phyloP scores from a whole-genome alignment of 35 echinoderm and acorn worm genomes.

The Eucidaris tribuloides region DNA sequence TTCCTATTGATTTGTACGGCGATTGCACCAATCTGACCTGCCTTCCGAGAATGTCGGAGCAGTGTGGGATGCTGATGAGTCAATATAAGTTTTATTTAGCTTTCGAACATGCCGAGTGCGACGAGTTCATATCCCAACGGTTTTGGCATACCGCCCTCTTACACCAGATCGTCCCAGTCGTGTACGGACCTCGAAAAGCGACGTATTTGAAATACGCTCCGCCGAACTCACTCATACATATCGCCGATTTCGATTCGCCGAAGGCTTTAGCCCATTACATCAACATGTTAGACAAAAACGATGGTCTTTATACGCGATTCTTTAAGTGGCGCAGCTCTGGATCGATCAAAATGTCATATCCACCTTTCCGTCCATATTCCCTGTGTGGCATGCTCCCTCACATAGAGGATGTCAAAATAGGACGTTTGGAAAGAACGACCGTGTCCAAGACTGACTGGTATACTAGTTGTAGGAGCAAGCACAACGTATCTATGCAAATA shows the following conservation, averaged over 20 bases:
- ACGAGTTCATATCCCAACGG: constrained; percentile 73
- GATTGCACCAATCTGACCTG: constrained; percentile 83
- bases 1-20: constrained; percentile 67
- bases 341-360: constrained; percentile 37
- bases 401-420: constrained; percentile 25
- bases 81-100: constrained; percentile 88
- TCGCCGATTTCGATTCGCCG: constrained; percentile 58
- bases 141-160: constrained; percentile 72
- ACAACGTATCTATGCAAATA: not conserved
- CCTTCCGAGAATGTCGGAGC: constrained; percentile 58
- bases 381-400: constrained; percentile 63
- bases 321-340: constrained; percentile 74
- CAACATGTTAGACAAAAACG: constrained; percentile 48
- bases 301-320: constrained; percentile 48
- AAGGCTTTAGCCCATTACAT: constrained; percentile 67
- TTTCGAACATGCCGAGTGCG: constrained; percentile 82
- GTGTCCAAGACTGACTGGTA: constrained; percentile 61
- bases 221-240: constrained; percentile 74
- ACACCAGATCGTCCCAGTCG: constrained; percentile 64
- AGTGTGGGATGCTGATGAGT: constrained; percentile 69
- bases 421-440: not conserved
- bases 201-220: constrained; percentile 61
- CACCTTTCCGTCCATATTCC: constrained; percentile 34
- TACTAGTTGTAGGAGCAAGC: constrained; percentile 42
- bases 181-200: constrained; percentile 65